These are phyloP conservation scores for Trichopoda pennipes DNA, from an alignment of 2,888 invertebrate genomes.

Conservation along the genomic window DNA sequence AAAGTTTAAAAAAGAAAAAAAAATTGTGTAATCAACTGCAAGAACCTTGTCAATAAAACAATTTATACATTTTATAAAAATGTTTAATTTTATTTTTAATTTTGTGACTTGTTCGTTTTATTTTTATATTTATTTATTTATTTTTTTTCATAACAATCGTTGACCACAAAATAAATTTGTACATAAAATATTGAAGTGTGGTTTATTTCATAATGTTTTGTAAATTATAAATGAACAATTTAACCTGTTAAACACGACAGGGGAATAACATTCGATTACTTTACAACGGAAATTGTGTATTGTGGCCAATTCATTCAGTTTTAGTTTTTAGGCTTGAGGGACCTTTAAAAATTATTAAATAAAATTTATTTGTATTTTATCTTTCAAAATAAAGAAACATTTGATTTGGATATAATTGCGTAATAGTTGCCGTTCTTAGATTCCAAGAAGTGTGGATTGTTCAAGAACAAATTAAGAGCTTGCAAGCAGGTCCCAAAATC, in stretches of 20 bases:
- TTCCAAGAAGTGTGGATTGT: no score
- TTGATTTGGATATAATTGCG: no score
- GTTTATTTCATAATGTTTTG: slow-evolving; percentile 26
- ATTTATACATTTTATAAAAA: slow-evolving; percentile 50
- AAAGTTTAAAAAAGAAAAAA: neutral
- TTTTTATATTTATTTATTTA: neutral
- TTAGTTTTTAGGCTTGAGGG: no score
- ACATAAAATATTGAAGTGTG: slow-evolving; percentile 31
- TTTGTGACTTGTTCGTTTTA: neutral
- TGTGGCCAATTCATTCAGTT: neutral
- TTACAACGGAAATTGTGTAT: neutral
- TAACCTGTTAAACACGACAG: slow-evolving; percentile 8
- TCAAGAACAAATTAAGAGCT: no score
- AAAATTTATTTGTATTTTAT: no score
- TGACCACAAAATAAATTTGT: slow-evolving; percentile 39
- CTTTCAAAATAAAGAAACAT: no score
- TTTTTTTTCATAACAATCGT: slow-evolving; percentile 7
- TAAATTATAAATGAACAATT: neutral
- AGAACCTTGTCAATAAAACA: slow-evolving; percentile 66
- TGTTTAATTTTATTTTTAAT: slow-evolving; percentile 7
- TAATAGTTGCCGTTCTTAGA: no score
- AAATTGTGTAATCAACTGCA: slow-evolving; percentile 33
- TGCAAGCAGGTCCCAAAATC: no score
- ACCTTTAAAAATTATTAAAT: no score
- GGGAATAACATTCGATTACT: neutral